These are phyloP conservation scores for Lepas anatifera DNA, from an alignment of 2,888 invertebrate genomes.

Conservation along the genomic window DNA sequence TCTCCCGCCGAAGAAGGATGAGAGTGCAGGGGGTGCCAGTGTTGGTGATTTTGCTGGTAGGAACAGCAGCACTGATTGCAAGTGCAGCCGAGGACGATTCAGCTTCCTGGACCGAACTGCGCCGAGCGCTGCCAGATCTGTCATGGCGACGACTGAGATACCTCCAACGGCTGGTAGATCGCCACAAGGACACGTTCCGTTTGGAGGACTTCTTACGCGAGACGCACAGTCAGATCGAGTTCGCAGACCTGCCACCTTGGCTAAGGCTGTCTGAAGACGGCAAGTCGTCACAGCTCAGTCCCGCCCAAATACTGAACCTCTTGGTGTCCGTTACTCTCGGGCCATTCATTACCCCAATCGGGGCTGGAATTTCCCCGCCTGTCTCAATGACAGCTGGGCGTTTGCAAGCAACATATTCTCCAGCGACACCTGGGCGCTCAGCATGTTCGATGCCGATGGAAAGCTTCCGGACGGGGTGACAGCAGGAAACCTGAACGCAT, in stretches of 20 bases:
- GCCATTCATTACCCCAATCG: not conserved
- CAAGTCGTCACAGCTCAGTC: not conserved
- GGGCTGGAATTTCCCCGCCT: not conserved
- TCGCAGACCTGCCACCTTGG: not conserved
- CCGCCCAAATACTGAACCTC: not conserved
- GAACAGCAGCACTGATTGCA: no score
- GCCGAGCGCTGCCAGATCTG: not conserved
- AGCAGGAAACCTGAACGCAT: not conserved
- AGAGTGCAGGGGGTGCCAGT: no score
- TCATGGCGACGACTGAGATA: not conserved
- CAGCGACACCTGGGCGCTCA: conserved; percentile 1
- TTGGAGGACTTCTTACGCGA: not conserved
- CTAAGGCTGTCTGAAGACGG: not conserved
- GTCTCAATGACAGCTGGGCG: not conserved
- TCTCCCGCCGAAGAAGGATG: no score
- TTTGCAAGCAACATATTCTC: not conserved
- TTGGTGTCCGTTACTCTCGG: not conserved
- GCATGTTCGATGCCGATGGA: not conserved
- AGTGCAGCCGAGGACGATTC: no score
- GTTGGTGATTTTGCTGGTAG: no score
- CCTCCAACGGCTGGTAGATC: not conserved
- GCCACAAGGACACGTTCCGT: not conserved
- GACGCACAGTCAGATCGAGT: not conserved
- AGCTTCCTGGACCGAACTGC: no score
- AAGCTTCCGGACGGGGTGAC: not conserved